Evolutionary conservation across 2,888 invertebrate species (phyloP), one percentile per base, ranked within the genome.

Genomic region (Pollenia labialis): DNA sequence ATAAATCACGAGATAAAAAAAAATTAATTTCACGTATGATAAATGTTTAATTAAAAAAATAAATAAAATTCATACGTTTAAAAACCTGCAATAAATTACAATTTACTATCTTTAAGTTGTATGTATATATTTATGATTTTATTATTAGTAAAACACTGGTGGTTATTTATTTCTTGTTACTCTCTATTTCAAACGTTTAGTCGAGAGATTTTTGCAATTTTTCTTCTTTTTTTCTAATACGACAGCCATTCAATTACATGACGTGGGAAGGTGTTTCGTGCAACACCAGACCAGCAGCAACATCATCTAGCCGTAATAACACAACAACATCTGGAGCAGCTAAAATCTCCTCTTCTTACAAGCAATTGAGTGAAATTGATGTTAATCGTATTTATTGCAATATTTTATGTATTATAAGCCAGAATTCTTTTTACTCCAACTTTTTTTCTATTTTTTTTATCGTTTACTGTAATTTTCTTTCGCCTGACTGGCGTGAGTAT

Each of bases 381-480:
- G 87, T 87, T 87, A 87, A 87, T 84, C 84, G 87, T 74, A 87
- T 87, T 87, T 87, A 87, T 87, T 87, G 81, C 87, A 84, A 81
- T 40, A 71, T 54, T 44, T 68, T 77, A 62, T 62, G 54, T 50
- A 62, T 16, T 48, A 48, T 23, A 11, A 62, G 62, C 50, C 60
- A 50, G 52, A 60, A 46, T 66, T 72, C 72, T 23, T 42, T 60
- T 14, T 74, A 8, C 52, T 23, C 42, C 54, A 64, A 56, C 18
- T 56, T 68, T 23, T 16, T 48, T 58, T 42, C 23, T 44, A 50
- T 42, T 12, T 50, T n/a, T 60, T 69, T 42, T 10, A 62, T 44
- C 64, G 48, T 64, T 75, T 50, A 62, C 23, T 23, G 46, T 72
- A 23, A 40, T 46, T 58, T 72, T n/a, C n/a, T 14, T n/a, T 54